Conservation (phyloP, 2,888 invertebrate genomes). For the Heliconius erato region DNA sequence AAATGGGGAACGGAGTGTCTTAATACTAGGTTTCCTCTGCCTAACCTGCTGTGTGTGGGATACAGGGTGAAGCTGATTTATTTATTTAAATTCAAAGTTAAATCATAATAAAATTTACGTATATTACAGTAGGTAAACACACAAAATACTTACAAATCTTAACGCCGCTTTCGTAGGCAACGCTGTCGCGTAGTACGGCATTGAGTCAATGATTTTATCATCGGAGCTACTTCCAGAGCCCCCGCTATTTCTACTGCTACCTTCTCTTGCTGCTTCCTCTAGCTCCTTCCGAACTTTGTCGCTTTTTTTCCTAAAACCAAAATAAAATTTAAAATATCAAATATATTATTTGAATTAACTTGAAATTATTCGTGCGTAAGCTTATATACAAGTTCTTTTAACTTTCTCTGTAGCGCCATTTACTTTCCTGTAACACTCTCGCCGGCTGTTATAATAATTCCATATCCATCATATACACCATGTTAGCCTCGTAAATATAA, state of each 20-base stretch:
- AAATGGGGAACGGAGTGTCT: no score
- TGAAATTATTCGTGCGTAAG: constrained; percentile 33
- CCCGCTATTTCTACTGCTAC: constrained; percentile 80
- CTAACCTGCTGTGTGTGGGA: no score
- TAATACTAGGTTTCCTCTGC: no score
- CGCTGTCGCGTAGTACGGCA: constrained; percentile 78
- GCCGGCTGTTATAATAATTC: constrained; percentile 27
- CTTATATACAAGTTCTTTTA: constrained; percentile 32
- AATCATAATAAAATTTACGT: background rate
- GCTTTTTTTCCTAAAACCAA: constrained; percentile 91
- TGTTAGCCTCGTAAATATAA: constrained; percentile 27
- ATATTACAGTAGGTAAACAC: background rate
- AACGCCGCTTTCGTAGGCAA: constrained; percentile 89
- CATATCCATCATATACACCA: constrained; percentile 16
- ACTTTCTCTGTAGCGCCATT: constrained; percentile 11
- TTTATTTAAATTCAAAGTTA: background rate
- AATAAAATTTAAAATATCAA: constrained; percentile 25
- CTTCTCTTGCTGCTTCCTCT: constrained; percentile 94
- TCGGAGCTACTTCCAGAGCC: constrained; percentile 75
- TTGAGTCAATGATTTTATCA: constrained; percentile 75
- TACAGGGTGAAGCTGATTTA: background rate
- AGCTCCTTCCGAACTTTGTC: constrained; percentile 95
- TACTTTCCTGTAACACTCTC: constrained; percentile 20
- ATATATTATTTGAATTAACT: background rate
- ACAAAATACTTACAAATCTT: constrained; percentile 90